These are phyloP conservation scores for Cygnus olor DNA, from an alignment of 2,797 vertebrate genomes.

Conservation along the genomic window DNA sequence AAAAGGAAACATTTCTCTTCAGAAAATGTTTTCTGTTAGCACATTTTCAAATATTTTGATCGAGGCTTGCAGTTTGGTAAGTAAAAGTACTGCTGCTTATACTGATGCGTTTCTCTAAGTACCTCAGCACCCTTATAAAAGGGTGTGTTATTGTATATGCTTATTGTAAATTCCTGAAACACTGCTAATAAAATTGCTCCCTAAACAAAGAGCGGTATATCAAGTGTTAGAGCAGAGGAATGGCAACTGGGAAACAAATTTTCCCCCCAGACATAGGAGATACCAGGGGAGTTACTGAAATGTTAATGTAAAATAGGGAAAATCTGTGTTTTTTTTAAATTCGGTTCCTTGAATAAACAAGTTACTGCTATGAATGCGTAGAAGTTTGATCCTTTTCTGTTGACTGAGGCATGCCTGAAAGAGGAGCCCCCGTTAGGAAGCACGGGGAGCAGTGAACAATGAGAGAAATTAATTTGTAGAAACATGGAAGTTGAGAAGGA, in stretches of 20 bases:
- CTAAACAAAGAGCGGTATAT: not conserved
- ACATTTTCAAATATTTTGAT: not conserved
- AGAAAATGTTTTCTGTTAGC: not conserved
- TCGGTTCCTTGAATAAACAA: not conserved
- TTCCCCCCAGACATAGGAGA: not conserved
- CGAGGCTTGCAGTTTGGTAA: not conserved
- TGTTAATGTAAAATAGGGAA: not conserved
- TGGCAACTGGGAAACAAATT: not conserved
- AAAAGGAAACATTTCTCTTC: not conserved
- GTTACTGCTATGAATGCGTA: not conserved
- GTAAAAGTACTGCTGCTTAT: not conserved
- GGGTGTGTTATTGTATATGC: not conserved
- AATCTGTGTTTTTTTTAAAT: not conserved
- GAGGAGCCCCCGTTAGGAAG: not conserved
- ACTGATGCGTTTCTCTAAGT: not conserved
- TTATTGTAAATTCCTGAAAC: not conserved
- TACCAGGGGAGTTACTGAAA: not conserved
- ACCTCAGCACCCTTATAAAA: not conserved
- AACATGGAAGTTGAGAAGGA: not conserved
- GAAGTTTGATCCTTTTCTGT: not conserved
- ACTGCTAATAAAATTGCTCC: not conserved
- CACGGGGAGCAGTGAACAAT: not conserved
- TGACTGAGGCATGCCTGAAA: not conserved
- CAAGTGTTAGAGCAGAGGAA: not conserved
- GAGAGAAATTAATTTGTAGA: not conserved